Conservation (phyloP, 2,888 invertebrate species). For the Antitype chi region DNA sequence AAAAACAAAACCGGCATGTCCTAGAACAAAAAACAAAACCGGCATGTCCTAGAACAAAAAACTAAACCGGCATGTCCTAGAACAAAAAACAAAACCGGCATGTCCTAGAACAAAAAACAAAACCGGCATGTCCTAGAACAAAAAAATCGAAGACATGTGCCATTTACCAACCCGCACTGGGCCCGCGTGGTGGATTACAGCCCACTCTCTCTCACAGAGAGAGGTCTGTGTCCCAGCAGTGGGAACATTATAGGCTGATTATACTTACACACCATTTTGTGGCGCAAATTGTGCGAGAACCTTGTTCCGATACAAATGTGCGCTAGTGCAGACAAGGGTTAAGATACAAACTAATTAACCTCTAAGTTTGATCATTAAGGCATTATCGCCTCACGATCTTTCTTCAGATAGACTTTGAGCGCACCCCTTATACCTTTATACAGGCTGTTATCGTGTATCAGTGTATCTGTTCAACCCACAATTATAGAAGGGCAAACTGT, state of each 20-base stretch:
- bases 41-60: too few relatives aligned
- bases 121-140: too few relatives aligned
- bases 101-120: too few relatives aligned
- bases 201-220: background rate
- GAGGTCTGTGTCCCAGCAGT: background rate
- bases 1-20: too few relatives aligned
- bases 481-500: constrained; percentile 8
- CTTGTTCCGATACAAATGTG: constrained; percentile 11
- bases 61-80: too few relatives aligned
- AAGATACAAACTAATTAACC: constrained; percentile 38
- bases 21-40: too few relatives aligned
- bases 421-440: constrained; percentile 34
- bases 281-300: background rate
- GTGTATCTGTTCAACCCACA: constrained; percentile 18
- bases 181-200: too few relatives aligned
- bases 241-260: background rate
- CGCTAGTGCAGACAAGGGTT: constrained; percentile 11
- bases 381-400: constrained; percentile 44
- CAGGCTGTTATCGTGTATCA: constrained; percentile 34
- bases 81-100: too few relatives aligned
- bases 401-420: constrained; percentile 21
- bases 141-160: too few relatives aligned
- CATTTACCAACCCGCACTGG: too few relatives aligned
- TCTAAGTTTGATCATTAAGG: constrained; percentile 48
- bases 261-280: background rate